phyloP scores from a whole-genome alignment of 2,797 vertebrate genomes.

The Aeoliscus strigatus region DNA sequence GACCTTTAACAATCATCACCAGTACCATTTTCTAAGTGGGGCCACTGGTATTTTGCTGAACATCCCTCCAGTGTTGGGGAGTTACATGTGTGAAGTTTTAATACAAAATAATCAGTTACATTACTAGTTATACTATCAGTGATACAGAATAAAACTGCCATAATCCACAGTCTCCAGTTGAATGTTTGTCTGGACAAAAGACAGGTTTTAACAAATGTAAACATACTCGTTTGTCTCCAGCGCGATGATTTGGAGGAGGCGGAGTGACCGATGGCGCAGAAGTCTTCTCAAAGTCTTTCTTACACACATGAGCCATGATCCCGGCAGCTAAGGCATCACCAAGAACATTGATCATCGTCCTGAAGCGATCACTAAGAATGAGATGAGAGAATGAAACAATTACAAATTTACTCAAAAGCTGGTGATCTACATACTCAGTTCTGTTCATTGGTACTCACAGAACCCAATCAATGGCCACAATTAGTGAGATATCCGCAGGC shows the following conservation, averaged over 20 bases:
- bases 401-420: background rate
- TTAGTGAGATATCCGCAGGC: constrained; percentile 85
- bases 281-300: constrained; percentile 72
- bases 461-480: constrained; percentile 87
- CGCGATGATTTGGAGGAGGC: constrained; percentile 10
- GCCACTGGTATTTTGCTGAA: no score
- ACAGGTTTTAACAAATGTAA: no score
- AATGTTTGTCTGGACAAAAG: no score
- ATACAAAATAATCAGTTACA: no score
- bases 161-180: no score
- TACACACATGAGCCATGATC: constrained; percentile 82
- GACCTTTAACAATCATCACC: no score
- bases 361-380: constrained; percentile 77
- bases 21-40: no score
- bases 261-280: background rate
- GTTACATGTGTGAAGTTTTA: no score
- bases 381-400: constrained; percentile 3
- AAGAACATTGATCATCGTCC: constrained; percentile 87
- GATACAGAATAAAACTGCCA: no score
- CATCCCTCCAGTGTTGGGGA: no score
- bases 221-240: constrained; percentile 55
- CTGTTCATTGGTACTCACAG: constrained; percentile 71
- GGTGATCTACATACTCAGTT: background rate
- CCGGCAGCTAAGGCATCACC: constrained; percentile 86
- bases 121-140: no score